Conservation (phyloP, 1,140 invertebrate species). For the Drosophila subpulchrella region DNA sequence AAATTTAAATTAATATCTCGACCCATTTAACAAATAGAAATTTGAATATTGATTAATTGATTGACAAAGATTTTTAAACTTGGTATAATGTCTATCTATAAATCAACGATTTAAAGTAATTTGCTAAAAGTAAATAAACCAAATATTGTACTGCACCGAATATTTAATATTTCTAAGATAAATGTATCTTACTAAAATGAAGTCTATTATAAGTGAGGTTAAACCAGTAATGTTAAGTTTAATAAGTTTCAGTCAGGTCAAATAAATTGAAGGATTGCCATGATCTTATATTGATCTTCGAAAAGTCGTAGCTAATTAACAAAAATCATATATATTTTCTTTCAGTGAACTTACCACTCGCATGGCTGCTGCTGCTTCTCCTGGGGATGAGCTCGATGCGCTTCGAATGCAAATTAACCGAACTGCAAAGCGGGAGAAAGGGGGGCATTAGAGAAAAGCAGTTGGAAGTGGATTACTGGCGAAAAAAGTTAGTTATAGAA, state of each 20-base stretch:
- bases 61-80: too few relatives aligned
- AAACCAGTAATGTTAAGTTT: too few relatives aligned
- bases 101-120: neutral
- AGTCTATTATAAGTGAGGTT: too few relatives aligned
- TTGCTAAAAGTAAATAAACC: neutral
- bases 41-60: too few relatives aligned
- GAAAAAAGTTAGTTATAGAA: constrained; percentile 41
- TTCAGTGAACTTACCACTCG: constrained; percentile 56
- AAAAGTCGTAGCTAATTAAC: too few relatives aligned
- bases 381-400: constrained; percentile 37
- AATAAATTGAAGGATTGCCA: too few relatives aligned
- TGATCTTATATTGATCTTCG: too few relatives aligned
- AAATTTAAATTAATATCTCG: too few relatives aligned
- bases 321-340: constrained; percentile 1
- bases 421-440: constrained; percentile 23
- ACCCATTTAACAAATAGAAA: too few relatives aligned
- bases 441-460: constrained; percentile 23
- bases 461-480: constrained; percentile 51
- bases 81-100: too few relatives aligned
- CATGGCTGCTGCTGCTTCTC: constrained; percentile 49
- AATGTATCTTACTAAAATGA: neutral
- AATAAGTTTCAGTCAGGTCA: too few relatives aligned
- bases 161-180: neutral
- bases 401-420: constrained; percentile 68
- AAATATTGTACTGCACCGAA: too few relatives aligned